Evolutionary conservation across 1,140 invertebrate genomes (phyloP).

Genomic region (Heterodera carotae): DNA sequence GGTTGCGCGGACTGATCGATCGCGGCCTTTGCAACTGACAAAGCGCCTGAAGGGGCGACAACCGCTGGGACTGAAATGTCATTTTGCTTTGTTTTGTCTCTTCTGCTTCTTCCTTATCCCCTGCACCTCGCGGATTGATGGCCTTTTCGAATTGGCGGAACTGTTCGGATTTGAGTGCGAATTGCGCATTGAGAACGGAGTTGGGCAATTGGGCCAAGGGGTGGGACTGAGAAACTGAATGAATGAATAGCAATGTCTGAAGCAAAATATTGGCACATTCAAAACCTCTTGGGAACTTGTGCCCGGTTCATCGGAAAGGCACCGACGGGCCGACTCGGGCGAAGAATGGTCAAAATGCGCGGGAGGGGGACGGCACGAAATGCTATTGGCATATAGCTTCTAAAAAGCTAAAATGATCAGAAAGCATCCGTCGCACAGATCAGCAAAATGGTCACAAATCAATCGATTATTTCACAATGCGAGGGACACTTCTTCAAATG

Average conservation of each 20-base stretch:
- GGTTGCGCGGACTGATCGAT: constrained; percentile 40
- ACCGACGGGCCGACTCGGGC: background rate
- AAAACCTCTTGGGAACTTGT: constrained; percentile 29
- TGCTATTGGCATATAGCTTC: background rate
- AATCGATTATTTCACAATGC: background rate
- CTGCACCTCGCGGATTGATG: background rate
- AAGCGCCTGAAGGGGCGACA: background rate
- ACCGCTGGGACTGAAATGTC: background rate
- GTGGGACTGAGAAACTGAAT: constrained; percentile 21
- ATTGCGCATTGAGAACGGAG: constrained; percentile 15
- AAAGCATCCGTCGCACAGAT: background rate
- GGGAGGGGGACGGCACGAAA: background rate
- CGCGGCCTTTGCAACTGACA: constrained; percentile 15
- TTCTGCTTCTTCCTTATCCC: too few relatives aligned
- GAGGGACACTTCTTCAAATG: background rate
- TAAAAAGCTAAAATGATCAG: background rate
- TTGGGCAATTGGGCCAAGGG: constrained; percentile 26
- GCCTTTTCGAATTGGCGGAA: constrained; percentile 15
- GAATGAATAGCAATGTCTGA: background rate
- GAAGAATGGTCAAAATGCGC: background rate
- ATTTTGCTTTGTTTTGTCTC: background rate
- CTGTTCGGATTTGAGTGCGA: constrained; percentile 19
- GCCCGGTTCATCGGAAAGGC: constrained; percentile 25
- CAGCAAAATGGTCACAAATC: background rate
- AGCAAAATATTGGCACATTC: background rate